A percentile compares a stretch with the other conserved stretches of the same genome.
Evolutionary conservation across 2,797 vertebrate species (phyloP).

Genomic region (Austrolebias charrua): DNA sequence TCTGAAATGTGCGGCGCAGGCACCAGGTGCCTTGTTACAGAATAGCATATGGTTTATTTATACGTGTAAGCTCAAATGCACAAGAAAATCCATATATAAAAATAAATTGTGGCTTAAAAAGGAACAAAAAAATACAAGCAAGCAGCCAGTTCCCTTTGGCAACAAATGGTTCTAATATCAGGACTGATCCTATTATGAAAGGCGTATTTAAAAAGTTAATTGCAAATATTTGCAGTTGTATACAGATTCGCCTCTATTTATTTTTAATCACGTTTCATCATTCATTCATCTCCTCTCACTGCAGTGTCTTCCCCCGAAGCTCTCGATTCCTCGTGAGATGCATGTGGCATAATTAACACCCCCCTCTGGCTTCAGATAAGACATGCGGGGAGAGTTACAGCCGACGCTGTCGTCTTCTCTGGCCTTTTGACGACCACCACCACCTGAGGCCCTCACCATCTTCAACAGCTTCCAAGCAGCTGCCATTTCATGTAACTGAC

Average conservation of each 20-base stretch:
- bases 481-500: neutral
- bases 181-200: neutral
- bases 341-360: constrained; percentile 4
- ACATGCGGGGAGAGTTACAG: neutral
- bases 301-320: neutral
- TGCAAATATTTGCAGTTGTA: neutral
- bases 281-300: neutral
- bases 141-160: neutral
- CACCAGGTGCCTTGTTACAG: neutral
- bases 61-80: neutral
- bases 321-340: neutral
- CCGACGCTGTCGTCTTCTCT: neutral
- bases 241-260: neutral
- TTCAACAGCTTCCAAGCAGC: neutral
- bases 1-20: neutral
- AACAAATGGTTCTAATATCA: neutral
- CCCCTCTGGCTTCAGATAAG: neutral
- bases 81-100: neutral
- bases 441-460: neutral
- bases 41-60: neutral
- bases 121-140: neutral
- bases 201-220: constrained; percentile 1
- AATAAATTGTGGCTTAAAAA: neutral
- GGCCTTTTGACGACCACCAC: neutral
- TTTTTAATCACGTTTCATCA: neutral